Conservation (phyloP, 2,113 vertebrate species). For the Nycticryphes semicollaris region DNA sequence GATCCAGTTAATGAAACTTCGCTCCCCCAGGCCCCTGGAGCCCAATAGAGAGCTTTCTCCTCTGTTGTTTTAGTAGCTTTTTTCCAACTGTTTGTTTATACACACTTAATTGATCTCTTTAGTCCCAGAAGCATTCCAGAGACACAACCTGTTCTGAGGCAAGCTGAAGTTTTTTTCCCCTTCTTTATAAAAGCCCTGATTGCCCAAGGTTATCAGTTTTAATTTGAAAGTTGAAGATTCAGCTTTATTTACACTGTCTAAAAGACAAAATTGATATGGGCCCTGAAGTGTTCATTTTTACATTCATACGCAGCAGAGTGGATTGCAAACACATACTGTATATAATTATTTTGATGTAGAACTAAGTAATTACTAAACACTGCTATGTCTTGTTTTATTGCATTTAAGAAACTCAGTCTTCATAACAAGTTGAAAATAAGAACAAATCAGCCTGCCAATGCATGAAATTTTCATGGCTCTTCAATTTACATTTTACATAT, state of each 20-base stretch:
- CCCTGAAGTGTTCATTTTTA: slow-evolving; percentile 81
- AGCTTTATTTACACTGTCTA: slow-evolving; percentile 86
- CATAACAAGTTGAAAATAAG: slow-evolving; percentile 83
- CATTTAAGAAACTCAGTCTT: slow-evolving; percentile 76
- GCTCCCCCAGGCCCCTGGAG: slow-evolving; percentile 89
- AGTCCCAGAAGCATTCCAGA: slow-evolving; percentile 89
- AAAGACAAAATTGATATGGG: slow-evolving; percentile 82
- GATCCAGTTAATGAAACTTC: slow-evolving; percentile 98
- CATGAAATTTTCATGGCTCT: slow-evolving; percentile 85
- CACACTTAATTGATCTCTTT: slow-evolving; percentile 98
- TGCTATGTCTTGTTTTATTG: slow-evolving; percentile 81
- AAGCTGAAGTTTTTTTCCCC: slow-evolving; percentile 77
- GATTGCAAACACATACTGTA: slow-evolving; percentile 77
- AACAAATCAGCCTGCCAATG: slow-evolving; percentile 82
- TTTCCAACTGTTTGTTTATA: slow-evolving; percentile 94
- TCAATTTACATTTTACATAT: slow-evolving; percentile 85
- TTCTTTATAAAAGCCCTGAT: slow-evolving; percentile 82
- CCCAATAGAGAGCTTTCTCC: slow-evolving; percentile 91
- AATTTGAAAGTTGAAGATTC: slow-evolving; percentile 88
- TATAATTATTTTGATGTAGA: slow-evolving; percentile 84
- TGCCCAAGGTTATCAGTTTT: slow-evolving; percentile 89
- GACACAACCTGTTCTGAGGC: slow-evolving; percentile 90
- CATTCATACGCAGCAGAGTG: slow-evolving; percentile 72
- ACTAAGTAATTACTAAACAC: slow-evolving; percentile 83
- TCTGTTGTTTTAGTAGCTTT: slow-evolving; percentile 91